Conservation (phyloP, 35 echinoderm and acorn worm genomes). For the Patiria miniata region DNA sequence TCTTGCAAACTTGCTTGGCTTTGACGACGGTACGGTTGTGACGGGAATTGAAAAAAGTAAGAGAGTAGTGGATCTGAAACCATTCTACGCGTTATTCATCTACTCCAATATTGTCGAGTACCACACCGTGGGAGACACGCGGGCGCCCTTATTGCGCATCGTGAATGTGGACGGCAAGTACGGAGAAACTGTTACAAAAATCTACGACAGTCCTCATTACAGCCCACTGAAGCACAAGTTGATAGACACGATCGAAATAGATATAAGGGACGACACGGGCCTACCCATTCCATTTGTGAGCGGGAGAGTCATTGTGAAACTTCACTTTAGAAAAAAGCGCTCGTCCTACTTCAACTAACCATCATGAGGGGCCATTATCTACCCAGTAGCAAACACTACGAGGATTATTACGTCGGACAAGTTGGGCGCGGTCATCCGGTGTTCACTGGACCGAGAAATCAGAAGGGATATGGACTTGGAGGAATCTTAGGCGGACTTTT, state of each 20-base stretch:
- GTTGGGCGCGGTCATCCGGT: constrained; percentile 50
- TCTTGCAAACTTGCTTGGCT: background rate
- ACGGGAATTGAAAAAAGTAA: background rate
- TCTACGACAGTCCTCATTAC: constrained; percentile 48
- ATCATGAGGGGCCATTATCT: background rate
- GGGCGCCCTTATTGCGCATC: constrained; percentile 45
- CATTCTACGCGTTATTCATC: constrained; percentile 31
- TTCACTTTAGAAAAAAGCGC: constrained; percentile 50
- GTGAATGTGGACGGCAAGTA: constrained; percentile 28
- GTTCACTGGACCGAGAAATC: constrained; percentile 18
- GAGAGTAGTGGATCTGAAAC: background rate
- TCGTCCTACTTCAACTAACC: constrained; percentile 48
- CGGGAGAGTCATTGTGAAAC: constrained; percentile 45
- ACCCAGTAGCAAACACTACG: constrained; percentile 10
- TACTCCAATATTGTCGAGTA: constrained; percentile 37
- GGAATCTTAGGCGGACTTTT: constrained; percentile 41
- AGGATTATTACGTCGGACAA: constrained; percentile 53
- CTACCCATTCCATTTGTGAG: constrained; percentile 47
- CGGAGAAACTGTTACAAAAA: constrained; percentile 4
- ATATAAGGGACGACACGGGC: constrained; percentile 61
- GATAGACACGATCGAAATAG: constrained; percentile 46
- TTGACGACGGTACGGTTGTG: background rate
- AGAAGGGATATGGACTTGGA: constrained; percentile 58
- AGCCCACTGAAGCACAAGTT: constrained; percentile 27
- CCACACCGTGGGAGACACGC: constrained; percentile 49